Percentiles rank a stretch among this genome's conserved stretches.
These are phyloP conservation scores for Hipposideros armiger DNA, from an alignment of 2,113 vertebrate genomes.

Conservation along the genomic window DNA sequence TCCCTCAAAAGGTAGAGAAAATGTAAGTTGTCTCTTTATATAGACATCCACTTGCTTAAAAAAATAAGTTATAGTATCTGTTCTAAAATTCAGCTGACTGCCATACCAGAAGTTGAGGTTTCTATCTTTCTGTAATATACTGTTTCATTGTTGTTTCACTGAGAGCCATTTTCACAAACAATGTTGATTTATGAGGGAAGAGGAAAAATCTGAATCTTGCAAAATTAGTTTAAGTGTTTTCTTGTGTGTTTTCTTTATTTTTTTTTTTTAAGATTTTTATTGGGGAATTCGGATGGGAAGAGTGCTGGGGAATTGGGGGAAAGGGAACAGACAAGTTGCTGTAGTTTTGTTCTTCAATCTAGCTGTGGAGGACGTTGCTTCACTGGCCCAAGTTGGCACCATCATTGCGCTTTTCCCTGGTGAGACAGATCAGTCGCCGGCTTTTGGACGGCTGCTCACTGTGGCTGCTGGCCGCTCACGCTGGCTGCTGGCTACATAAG, in stretches of 20 bases:
- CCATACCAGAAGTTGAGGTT: not conserved
- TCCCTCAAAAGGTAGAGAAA: constrained; percentile 13
- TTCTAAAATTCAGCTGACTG: not conserved
- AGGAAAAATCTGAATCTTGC: constrained; percentile 34
- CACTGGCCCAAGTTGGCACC: too few relatives aligned
- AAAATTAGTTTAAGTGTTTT: constrained; percentile 48
- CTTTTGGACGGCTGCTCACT: too few relatives aligned
- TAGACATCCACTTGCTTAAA: constrained; percentile 18
- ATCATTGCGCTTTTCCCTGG: too few relatives aligned
- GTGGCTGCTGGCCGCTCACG: too few relatives aligned
- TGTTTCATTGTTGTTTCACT: not conserved
- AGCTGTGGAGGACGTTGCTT: too few relatives aligned
- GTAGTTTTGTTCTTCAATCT: too few relatives aligned
- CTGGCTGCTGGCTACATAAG: too few relatives aligned
- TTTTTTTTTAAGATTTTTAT: too few relatives aligned
- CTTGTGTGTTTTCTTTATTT: not conserved
- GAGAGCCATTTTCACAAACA: not conserved
- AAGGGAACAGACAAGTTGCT: too few relatives aligned
- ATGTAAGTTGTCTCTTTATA: constrained; percentile 18
- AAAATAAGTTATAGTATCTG: not conserved
- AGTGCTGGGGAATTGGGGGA: too few relatives aligned
- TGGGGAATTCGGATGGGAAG: too few relatives aligned
- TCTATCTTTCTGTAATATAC: not conserved
- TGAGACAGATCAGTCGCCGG: too few relatives aligned
- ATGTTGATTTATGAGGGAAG: not conserved